A percentile compares a stretch with the other conserved stretches of the same genome.
Conservation (phyloP, 2,797 vertebrate genomes). For the Furcifer pardalis region DNA sequence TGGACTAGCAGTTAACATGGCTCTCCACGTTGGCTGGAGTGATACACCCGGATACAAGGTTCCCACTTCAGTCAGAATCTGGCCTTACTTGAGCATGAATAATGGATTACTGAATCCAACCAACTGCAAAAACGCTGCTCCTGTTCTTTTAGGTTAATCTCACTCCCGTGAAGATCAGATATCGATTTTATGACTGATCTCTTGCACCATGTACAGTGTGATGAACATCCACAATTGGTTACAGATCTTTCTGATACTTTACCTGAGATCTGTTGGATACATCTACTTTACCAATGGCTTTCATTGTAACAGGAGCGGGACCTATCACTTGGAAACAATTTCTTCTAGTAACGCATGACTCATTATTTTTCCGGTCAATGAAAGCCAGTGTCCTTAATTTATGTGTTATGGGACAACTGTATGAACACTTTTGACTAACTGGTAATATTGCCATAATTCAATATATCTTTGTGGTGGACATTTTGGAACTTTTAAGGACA, state of each 20-base stretch:
- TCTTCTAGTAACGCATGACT: no score
- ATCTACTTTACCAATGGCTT: background rate
- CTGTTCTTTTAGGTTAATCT: conserved; percentile 60
- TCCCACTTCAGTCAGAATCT: background rate
- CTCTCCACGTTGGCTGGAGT: background rate
- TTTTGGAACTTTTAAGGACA: background rate
- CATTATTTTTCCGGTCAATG: no score
- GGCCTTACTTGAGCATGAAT: conserved; percentile 53
- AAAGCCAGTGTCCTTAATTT: no score
- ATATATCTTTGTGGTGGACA: no score
- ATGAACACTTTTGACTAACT: background rate
- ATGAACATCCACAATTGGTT: background rate
- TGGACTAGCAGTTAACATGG: background rate
- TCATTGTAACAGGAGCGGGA: no score
- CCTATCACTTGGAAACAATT: no score
- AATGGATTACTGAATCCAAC: conserved; percentile 61
- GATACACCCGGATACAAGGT: background rate
- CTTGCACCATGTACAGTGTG: background rate
- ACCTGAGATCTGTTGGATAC: background rate
- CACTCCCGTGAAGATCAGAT: conserved; percentile 54
- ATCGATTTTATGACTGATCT: conserved; percentile 73
- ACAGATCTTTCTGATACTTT: background rate
- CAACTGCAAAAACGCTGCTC: conserved; percentile 66
- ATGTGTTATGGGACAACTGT: no score
- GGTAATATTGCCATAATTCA: background rate